Base-by-base conservation (phyloP, 2,888 invertebrate genomes). In the Chrysolina oricalcia region DNA sequence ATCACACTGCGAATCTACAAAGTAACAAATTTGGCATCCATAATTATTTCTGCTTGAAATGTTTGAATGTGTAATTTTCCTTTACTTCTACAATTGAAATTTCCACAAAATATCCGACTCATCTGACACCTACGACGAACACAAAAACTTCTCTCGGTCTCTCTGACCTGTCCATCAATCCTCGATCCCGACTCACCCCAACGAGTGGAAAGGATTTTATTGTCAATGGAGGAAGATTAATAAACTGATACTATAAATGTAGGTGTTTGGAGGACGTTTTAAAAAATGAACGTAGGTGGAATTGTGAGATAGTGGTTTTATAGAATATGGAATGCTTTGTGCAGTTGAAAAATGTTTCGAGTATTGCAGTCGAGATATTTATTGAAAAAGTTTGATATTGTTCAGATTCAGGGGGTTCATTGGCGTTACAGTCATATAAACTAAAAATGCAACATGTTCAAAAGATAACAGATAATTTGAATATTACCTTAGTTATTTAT, bases 151-250 rank as follows among this genome's bases (percentile, higher is more conserved):
- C 43, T 50, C 48, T 27, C 50, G 67, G 17, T 67, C 27, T 50
- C 67, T 27, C 27, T 48, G 67, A 48, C 67, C 50, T 50, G 67
- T 67, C 50, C 67, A 67, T 67, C 67, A 67, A 67, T 67, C 67
- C 35, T 27, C 43, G 67, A 27, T 67, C 67, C 48, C 43, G 35
- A 50, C 50, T 67, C 67, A 67, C 67, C 67, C 67, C 67, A 48
- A 67, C 50, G 48, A 67, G 67, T 67, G 48, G 48, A 43, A 50
- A 67, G 67, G 67, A 67, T 67, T 67, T 67, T 50, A 67, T 67
- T 67, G 67, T 67, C 67, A 67, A 48, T 67, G 67, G 67, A 59
- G 59, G 59, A 67, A 67, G 67, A 67, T 67, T 67, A 50, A 67
- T 67, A 67, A 67, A 67, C 50, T 67, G 67, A 59, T 59, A 59